phyloP scores from a whole-genome alignment of 2,113 vertebrate genomes.

The Maccullochella peelii region DNA sequence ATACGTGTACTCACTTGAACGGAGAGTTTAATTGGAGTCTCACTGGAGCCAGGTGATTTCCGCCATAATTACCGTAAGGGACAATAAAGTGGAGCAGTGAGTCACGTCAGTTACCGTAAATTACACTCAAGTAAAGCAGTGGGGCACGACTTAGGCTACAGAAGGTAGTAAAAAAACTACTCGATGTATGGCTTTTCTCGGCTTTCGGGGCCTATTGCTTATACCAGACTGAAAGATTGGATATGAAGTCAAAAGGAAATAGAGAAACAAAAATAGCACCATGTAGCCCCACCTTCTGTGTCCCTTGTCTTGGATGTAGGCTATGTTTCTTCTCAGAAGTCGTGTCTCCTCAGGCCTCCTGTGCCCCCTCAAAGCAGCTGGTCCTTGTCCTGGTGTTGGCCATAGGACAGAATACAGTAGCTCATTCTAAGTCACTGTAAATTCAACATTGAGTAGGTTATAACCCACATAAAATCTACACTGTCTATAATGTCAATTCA shows the following conservation, averaged over 20 bases:
- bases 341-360: background rate
- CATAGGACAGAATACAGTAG: no score
- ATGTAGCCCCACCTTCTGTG: background rate
- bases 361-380: background rate
- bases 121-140: background rate
- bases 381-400: background rate
- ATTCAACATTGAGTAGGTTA: background rate
- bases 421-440: background rate
- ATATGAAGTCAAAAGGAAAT: background rate
- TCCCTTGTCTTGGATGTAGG: background rate
- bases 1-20: background rate
- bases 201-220: background rate
- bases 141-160: background rate
- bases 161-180: background rate
- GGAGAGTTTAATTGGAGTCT: background rate
- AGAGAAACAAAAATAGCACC: background rate
- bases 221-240: background rate
- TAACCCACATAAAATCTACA: background rate
- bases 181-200: background rate
- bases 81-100: constrained; percentile 4
- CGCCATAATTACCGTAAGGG: constrained; percentile 47
- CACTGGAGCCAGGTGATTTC: background rate
- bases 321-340: background rate
- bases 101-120: constrained; percentile 45
- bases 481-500: background rate